These are phyloP conservation scores for Xanthorhoe spadicearia DNA, from an alignment of 2,888 invertebrate species.

Conservation along the genomic window DNA sequence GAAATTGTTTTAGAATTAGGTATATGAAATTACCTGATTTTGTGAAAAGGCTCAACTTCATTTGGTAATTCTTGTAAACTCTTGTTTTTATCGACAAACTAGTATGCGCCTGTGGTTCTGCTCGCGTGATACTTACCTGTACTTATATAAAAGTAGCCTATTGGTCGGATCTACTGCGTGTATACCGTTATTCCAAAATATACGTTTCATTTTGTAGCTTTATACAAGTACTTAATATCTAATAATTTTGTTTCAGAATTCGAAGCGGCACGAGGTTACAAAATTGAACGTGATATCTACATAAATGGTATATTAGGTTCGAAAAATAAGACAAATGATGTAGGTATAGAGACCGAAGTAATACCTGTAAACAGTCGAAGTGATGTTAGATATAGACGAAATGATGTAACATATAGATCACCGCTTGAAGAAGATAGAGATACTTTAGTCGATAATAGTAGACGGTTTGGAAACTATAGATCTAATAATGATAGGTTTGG, in stretches of 20 bases:
- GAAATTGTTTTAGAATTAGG: too few relatives aligned
- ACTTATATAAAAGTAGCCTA: too few relatives aligned
- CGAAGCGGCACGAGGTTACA: conserved; percentile 87
- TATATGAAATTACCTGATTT: too few relatives aligned
- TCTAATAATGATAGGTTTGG: conserved; percentile 21
- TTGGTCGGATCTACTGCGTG: too few relatives aligned
- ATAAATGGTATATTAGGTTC: conserved; percentile 68
- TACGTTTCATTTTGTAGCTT: too few relatives aligned
- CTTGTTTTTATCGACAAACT: too few relatives aligned
- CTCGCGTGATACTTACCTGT: too few relatives aligned
- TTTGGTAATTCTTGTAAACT: too few relatives aligned
- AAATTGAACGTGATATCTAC: conserved; percentile 87
- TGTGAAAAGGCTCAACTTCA: too few relatives aligned
- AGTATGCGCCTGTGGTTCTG: too few relatives aligned
- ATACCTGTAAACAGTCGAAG: conserved; percentile 46
- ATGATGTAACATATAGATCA: conserved; percentile 42
- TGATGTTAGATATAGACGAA: conserved; percentile 37
- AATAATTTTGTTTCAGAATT: conserved; percentile 81
- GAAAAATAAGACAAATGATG: conserved; percentile 40
- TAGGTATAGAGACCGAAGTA: conserved; percentile 52
- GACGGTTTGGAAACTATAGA: conserved; percentile 26
- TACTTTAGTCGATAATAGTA: conserved; percentile 21
- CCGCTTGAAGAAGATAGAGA: conserved; percentile 39
- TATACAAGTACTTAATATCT: too few relatives aligned
- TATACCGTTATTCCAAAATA: too few relatives aligned